Conservation (phyloP, 2,113 vertebrate genomes). For the Falcunculus frontatus region DNA sequence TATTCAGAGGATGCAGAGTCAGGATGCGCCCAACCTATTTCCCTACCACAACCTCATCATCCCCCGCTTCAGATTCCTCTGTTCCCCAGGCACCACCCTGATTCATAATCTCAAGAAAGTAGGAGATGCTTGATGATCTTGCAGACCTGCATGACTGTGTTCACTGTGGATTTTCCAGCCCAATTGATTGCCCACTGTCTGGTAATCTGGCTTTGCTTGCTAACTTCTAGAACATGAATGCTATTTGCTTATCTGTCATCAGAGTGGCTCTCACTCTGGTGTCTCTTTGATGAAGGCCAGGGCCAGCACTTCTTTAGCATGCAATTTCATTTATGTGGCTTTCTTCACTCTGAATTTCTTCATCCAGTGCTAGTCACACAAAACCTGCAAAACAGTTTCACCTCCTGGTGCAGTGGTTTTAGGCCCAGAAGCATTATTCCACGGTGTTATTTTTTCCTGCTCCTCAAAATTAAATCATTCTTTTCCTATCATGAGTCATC, state of each 20-base stretch:
- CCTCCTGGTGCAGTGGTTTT: background rate
- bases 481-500: background rate
- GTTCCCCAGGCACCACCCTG: slow-evolving; percentile 33
- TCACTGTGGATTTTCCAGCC: slow-evolving; percentile 22
- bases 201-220: background rate
- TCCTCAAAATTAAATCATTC: background rate
- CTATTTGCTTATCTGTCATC: slow-evolving; percentile 42
- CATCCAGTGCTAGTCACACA: background rate
- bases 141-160: background rate
- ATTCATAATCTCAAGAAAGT: slow-evolving; percentile 42
- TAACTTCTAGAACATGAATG: background rate
- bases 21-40: background rate
- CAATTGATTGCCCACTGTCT: background rate
- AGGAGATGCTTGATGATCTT: slow-evolving; percentile 22
- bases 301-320: background rate
- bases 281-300: slow-evolving; percentile 21
- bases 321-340: slow-evolving; percentile 5
- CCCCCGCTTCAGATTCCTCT: background rate
- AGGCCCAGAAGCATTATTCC: background rate
- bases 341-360: slow-evolving; percentile 30
- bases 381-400: background rate
- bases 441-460: background rate
- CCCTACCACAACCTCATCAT: slow-evolving; percentile 1
- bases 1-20: slow-evolving; percentile 16
- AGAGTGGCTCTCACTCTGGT: background rate